A percentile compares a stretch with the other conserved stretches of the same genome.
Evolutionary conservation across 2,113 vertebrate species (phyloP).

Genomic region (crab-eating macaque (Macaca fascicularis)): DNA sequence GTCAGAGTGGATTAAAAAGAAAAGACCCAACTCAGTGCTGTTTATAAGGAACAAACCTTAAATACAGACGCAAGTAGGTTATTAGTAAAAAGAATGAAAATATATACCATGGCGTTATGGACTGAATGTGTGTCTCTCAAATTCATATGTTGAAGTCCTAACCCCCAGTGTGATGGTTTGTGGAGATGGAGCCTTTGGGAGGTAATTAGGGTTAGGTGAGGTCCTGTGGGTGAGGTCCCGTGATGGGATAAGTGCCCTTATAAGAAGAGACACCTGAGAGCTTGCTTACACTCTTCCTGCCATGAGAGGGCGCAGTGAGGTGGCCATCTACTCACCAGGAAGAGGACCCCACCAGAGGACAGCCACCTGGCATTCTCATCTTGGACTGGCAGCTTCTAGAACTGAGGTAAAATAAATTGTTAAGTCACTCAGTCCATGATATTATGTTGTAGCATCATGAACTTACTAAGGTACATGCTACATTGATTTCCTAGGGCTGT

Average conservation of each 20-base stretch:
- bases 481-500: neutral
- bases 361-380: neutral
- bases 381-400: neutral
- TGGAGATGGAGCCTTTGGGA: neutral
- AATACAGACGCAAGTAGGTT: neutral
- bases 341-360: neutral
- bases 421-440: neutral
- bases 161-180: neutral
- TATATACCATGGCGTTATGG: neutral
- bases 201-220: neutral
- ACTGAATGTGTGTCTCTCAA: neutral
- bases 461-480: neutral
- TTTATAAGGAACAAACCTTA: neutral
- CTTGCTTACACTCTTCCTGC: neutral
- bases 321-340: neutral
- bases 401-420: neutral
- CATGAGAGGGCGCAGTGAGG: neutral
- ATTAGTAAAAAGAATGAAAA: neutral
- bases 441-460: neutral
- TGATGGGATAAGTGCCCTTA: neutral
- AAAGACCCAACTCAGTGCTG: neutral
- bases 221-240: neutral
- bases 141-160: neutral
- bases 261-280: neutral
- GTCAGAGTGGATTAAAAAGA: neutral